A percentile compares a stretch with the other conserved stretches of the same genome.
phyloP scores from a whole-genome alignment of 2,113 vertebrate genomes.

The Rhizomys pruinosus region DNA sequence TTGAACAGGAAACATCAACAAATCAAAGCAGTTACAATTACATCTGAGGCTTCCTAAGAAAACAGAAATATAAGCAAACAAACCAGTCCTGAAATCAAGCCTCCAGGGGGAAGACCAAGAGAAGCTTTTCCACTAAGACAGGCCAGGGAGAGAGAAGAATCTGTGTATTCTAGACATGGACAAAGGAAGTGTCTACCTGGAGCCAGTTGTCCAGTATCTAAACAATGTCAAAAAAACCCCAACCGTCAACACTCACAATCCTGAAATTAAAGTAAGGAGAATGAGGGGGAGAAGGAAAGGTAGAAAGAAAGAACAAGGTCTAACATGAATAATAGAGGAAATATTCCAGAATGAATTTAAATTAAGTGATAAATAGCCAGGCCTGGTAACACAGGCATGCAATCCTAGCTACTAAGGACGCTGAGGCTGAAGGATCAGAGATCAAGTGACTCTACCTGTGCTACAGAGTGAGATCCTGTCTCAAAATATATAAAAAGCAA shows the following conservation, averaged over 20 bases:
- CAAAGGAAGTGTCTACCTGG: neutral
- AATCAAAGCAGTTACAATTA: conserved; percentile 1
- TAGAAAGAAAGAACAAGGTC: neutral
- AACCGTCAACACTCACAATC: too few species aligned
- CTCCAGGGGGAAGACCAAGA: neutral
- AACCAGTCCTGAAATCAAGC: neutral
- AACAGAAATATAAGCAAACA: neutral
- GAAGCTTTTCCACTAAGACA: too few species aligned
- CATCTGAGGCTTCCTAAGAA: neutral
- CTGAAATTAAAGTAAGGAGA: neutral
- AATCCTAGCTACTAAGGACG: neutral
- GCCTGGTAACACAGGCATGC: neutral
- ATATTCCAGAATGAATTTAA: neutral
- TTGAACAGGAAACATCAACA: conserved; percentile 24
- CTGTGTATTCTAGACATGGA: too few species aligned
- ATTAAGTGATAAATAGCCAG: neutral
- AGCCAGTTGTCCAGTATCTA: neutral
- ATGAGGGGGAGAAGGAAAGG: neutral
- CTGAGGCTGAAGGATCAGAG: neutral
- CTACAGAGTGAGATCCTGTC: neutral
- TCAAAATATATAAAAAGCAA: neutral
- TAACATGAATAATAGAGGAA: neutral
- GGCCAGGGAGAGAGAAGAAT: neutral
- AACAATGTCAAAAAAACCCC: neutral
- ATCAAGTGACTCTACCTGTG: neutral